phyloP scores from a whole-genome alignment of 2,888 invertebrate genomes.

The Parnassius apollo region DNA sequence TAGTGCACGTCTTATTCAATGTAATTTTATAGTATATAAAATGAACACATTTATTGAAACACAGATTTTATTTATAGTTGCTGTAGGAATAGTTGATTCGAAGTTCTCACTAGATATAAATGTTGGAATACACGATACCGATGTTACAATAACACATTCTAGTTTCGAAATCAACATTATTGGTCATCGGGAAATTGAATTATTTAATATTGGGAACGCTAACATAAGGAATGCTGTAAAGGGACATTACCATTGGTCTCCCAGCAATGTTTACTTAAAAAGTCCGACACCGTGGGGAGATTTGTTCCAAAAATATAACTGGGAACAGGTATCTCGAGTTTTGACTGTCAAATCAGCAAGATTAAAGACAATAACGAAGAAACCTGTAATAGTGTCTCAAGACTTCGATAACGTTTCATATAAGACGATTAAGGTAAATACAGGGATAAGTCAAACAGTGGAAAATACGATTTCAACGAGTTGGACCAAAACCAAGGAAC shows the following conservation, averaged over 20 bases:
- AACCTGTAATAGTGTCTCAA: constrained; percentile 49
- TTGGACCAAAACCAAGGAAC: constrained; percentile 57
- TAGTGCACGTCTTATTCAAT: not conserved
- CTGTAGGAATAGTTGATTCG: constrained; percentile 33
- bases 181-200: constrained; percentile 45
- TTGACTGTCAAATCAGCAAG: constrained; percentile 38
- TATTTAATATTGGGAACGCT: constrained; percentile 45
- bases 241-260: constrained; percentile 45
- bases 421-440: constrained; percentile 58
- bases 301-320: constrained; percentile 54
- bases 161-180: constrained; percentile 48
- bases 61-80: constrained; percentile 24
- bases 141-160: constrained; percentile 41
- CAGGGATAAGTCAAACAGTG: constrained; percentile 58
- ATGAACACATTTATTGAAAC: constrained; percentile 3
- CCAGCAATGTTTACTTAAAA: constrained; percentile 48
- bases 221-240: constrained; percentile 47
- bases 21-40: not conserved
- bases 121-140: constrained; percentile 33
- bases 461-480: constrained; percentile 57
- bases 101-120: constrained; percentile 49
- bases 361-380: constrained; percentile 40
- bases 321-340: constrained; percentile 55
- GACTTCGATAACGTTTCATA: constrained; percentile 59
- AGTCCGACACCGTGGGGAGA: constrained; percentile 70